Evolutionary conservation across 2,113 vertebrate genomes (phyloP), one percentile per base, ranked within the genome.

Genomic region (Erinaceus europaeus): DNA sequence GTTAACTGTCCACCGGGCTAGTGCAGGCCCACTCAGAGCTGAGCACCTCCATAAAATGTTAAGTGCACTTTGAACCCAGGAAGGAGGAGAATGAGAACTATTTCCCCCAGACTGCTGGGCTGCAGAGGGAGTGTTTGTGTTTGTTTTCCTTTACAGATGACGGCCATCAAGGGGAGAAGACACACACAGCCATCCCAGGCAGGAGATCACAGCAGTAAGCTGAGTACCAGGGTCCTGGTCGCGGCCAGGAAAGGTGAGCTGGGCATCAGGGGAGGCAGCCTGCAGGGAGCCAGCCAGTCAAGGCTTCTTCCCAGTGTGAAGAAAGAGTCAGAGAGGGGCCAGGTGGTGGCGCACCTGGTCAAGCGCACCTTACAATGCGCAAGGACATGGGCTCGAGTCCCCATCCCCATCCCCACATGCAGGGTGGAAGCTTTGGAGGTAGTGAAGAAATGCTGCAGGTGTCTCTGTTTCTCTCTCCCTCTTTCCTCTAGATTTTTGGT

Each of bases 1-100:
- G 89, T 94, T 94, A 91, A 95, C 73, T 65, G 94, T 91, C 90
- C 81, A 84, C 93, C 89, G 74, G 80, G 57, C 80, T 64, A 65
- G 29, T 10, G 29, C 64, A 88, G 88, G 69, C 69, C 89, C 79
- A 57, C 87, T 79, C 91, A 76, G 87, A 74, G 89, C 89, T 25
- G 27, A 44, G 89, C 81, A 1, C 73, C 89, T 68, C 89, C 84
- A 72, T 94, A 87, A 93, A 94, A 69, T 4, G 81, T 10, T 29
- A 57, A 79, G 32, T 55, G 84, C 62, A 76, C 93, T 94, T 91
- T 93, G 94, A 94, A 93, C 84, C 74, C 65, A 64, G 71, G 23
- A 83, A 72, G 74, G 67, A 84, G 53, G 77, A 78, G 81, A 81
- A 79, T 53, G 84, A 86, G 59, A 72, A 84, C 38, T 44, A 48